Evolutionary conservation across 2,888 invertebrate genomes (phyloP).

Genomic region (Ditula angustiorana): DNA sequence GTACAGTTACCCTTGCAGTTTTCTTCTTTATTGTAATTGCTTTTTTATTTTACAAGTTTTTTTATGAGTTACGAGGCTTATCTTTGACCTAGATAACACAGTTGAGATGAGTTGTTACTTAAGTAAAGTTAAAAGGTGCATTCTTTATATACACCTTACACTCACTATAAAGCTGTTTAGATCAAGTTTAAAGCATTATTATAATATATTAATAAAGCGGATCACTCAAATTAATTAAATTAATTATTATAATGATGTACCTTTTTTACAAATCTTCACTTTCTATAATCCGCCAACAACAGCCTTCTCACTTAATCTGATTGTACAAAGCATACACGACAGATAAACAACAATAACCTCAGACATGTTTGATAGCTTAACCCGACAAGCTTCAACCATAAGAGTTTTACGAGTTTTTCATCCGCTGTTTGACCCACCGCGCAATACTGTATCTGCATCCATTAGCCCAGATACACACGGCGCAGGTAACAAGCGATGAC

Average conservation of each 20-base stretch:
- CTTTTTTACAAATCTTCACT: neutral
- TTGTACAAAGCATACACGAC: neutral
- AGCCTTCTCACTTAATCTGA: neutral
- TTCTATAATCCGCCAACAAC: neutral
- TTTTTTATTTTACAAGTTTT: constrained; percentile 33
- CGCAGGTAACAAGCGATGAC: constrained; percentile 46
- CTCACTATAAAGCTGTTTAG: no score
- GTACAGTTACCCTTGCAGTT: constrained; percentile 36
- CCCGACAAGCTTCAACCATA: no score
- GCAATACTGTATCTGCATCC: constrained; percentile 53
- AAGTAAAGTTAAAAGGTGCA: constrained; percentile 12
- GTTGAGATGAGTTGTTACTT: constrained; percentile 24
- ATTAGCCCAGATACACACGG: constrained; percentile 71
- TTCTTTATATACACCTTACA: neutral
- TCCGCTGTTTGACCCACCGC: constrained; percentile 43
- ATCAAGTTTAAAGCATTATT: no score
- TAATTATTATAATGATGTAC: neutral
- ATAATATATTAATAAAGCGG: no score
- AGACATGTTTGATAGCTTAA: neutral
- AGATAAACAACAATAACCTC: neutral
- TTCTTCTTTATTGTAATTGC: constrained; percentile 21
- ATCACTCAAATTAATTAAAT: neutral
- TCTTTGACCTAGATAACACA: constrained; percentile 32
- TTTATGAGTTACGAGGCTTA: constrained; percentile 25
- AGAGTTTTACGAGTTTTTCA: constrained; percentile 20